A percentile compares a stretch with the other conserved stretches of the same genome.
These are phyloP conservation scores for Strigamia transsilvanica DNA, from an alignment of 2,888 invertebrate genomes.

Conservation along the genomic window DNA sequence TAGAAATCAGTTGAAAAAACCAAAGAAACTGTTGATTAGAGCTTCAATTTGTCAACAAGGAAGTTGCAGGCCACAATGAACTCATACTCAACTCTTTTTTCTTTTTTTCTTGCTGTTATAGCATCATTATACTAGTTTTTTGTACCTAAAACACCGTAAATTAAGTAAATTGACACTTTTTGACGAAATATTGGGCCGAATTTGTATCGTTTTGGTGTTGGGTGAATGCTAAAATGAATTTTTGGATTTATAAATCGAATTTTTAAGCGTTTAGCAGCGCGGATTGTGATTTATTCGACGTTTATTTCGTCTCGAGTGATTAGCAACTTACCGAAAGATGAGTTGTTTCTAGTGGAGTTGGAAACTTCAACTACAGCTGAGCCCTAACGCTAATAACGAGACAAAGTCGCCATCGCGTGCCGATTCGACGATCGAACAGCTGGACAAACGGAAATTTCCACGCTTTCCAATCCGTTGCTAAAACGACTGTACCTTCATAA, in stretches of 20 bases:
- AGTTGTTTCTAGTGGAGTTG: neutral
- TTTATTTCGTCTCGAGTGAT: neutral
- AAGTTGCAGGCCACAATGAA: neutral
- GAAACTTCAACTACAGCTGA: neutral
- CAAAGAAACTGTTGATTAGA: neutral
- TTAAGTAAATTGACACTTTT: too few species aligned
- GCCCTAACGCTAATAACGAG: neutral
- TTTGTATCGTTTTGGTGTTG: too few species aligned
- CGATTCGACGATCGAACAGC: constrained; percentile 3
- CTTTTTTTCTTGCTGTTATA: neutral
- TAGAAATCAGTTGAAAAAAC: neutral
- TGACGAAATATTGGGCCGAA: too few species aligned
- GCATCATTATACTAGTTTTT: too few species aligned
- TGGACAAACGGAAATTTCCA: neutral
- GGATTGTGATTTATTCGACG: too few species aligned
- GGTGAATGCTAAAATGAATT: too few species aligned
- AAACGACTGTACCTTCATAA: too few species aligned
- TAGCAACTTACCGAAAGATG: neutral
- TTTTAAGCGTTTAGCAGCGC: too few species aligned
- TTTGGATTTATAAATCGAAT: too few species aligned
- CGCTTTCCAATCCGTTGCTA: neutral
- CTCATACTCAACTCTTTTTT: neutral
- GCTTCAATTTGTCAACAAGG: neutral
- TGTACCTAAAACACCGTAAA: too few species aligned
- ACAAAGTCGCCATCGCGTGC: constrained; percentile 20